A percentile compares a stretch with the other conserved stretches of the same genome.
Conservation (phyloP, 2,888 invertebrate species). For the Limnephilus auricula region DNA sequence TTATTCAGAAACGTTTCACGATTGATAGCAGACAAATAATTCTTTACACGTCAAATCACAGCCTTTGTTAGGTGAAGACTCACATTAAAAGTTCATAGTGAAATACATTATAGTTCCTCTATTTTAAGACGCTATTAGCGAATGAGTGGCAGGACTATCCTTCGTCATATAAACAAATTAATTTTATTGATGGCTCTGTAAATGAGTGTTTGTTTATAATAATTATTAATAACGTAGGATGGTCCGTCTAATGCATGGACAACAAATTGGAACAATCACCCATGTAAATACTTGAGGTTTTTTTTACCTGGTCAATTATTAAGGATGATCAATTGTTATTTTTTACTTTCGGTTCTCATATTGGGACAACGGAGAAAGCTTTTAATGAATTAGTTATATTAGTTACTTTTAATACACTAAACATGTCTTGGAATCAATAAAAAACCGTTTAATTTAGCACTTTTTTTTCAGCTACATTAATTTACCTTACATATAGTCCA, state of each 20-base stretch:
- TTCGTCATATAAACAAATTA: conserved; percentile 41
- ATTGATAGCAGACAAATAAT: conserved; percentile 40
- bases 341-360: too few relatives aligned
- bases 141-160: conserved; percentile 56
- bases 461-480: too few relatives aligned
- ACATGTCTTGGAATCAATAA: too few relatives aligned
- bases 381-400: too few relatives aligned
- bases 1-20: conserved; percentile 43
- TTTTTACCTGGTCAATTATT: not conserved
- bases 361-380: too few relatives aligned
- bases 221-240: conserved; percentile 23
- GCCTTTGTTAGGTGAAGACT: conserved; percentile 21
- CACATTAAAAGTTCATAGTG: not conserved
- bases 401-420: too few relatives aligned
- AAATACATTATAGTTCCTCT: not conserved
- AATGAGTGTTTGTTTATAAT: conserved; percentile 59
- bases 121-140: conserved; percentile 29
- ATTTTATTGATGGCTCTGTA: conserved; percentile 47
- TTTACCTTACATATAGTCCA: too few relatives aligned
- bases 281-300: not conserved
- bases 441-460: too few relatives aligned
- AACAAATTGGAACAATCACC: not conserved
- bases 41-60: conserved; percentile 48
- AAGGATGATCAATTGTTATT: too few relatives aligned
- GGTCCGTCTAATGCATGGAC: not conserved